Conservation (phyloP, 35 echinoderm and acorn worm species). For the Stichopus chloronotus region DNA sequence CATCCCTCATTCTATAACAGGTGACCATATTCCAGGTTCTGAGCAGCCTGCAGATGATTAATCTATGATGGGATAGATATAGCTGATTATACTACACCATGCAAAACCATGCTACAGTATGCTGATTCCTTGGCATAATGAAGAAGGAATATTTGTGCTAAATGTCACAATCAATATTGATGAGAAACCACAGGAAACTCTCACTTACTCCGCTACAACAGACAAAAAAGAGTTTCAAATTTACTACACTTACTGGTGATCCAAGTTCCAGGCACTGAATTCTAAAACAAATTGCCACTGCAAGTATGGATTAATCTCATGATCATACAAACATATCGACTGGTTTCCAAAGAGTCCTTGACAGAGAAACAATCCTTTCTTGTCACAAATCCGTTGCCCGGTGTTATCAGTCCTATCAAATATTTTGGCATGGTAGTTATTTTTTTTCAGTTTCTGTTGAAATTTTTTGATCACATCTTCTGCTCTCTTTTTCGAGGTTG, state of each 20-base stretch:
- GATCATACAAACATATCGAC: background rate
- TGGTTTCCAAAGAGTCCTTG: background rate
- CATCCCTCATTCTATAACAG: no score
- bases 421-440: background rate
- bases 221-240: background rate
- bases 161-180: no score
- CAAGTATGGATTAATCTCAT: background rate
- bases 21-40: no score
- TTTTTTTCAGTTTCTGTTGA: background rate
- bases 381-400: background rate
- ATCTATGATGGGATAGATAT: no score
- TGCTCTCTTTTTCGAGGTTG: background rate
- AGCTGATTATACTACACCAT: no score
- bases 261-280: constrained; percentile 16
- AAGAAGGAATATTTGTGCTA: no score
- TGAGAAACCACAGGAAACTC: no score
- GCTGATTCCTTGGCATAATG: no score
- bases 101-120: no score
- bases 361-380: background rate
- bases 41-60: no score
- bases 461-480: background rate
- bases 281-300: background rate
- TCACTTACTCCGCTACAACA: no score
- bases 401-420: constrained; percentile 4
- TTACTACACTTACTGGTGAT: constrained; percentile 8